Evolutionary conservation across 2,113 vertebrate genomes (phyloP).

Genomic region (Lophotis ruficrista): DNA sequence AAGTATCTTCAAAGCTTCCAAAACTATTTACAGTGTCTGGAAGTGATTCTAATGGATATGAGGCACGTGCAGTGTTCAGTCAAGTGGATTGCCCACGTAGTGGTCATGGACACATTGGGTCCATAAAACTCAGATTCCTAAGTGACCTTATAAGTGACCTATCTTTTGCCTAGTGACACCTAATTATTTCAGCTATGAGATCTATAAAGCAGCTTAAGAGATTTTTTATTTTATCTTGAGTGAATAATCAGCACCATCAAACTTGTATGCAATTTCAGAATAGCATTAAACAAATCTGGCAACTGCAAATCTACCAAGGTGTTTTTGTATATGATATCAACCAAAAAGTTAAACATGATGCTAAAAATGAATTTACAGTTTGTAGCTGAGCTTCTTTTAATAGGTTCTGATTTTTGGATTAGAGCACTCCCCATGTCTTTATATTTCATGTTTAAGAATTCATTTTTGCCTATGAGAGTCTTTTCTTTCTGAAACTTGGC

Average conservation of each 20-base stretch:
- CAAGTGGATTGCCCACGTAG: fast-evolving
- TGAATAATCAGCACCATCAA: neutral
- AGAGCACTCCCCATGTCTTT: neutral
- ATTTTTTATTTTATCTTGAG: neutral
- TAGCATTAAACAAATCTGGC: neutral
- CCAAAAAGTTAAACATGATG: neutral
- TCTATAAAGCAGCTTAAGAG: neutral
- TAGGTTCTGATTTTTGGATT: neutral
- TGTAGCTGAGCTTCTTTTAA: neutral
- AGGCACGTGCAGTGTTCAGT: neutral
- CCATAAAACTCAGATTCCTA: neutral
- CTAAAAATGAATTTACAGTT: neutral
- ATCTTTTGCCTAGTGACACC: neutral
- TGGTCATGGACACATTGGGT: neutral
- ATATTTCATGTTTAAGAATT: neutral
- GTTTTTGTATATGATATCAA: neutral
- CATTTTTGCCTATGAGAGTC: neutral
- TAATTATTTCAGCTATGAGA: neutral
- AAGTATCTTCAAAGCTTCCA: neutral
- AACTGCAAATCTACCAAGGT: neutral
- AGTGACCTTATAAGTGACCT: neutral
- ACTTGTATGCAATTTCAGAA: neutral
- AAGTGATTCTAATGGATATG: neutral
- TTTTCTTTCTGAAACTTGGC: neutral
- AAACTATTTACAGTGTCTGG: neutral